Base-by-base conservation (phyloP, 2,888 invertebrate species). In the Pseudococcus longispinus region DNA sequence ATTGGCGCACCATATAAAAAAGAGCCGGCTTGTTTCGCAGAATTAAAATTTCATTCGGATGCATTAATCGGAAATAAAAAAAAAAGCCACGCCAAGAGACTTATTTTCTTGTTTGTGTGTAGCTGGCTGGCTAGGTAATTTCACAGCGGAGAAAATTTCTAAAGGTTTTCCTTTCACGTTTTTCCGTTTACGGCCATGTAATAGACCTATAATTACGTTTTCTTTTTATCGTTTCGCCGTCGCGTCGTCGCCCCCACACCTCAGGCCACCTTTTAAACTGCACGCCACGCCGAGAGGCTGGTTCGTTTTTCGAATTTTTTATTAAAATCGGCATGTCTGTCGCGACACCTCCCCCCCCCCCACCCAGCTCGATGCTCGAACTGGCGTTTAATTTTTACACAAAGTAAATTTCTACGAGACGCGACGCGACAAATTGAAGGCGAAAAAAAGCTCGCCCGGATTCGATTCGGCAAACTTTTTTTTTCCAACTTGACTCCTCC, bases 191-290 rank as follows among this genome's bases (percentile, higher is more conserved):
- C 74, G 74, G 74, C 37, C 74, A 74, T 74, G 74, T 74, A 74
- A 74, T 74, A 74, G 74, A 74, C 74, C 32, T 74, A 74, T 74
- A 74, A 74, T 74, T 74, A 74, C 74, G 74, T 74, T 74, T 74
- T 74, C 74, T 74, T 74, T 74, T 74, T 74, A 74, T 74, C 74
- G 74, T 74, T 74, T 46, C 44, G 44, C 15, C 44, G 44, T 15
- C 15, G 15, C 44, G 13, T 46, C 44, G 44, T 46, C n/a, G n/a
- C n/a, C n/a, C n/a, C n/a, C n/a, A n/a, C n/a, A n/a, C n/a, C n/a
- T n/a, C n/a, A n/a, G n/a, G n/a, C n/a, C n/a, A n/a, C n/a, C n/a
- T n/a, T n/a, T 46, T n/a, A n/a, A 15, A n/a, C 51, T 2, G 2
- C 51, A n/a, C n/a, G n/a, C n/a, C n/a, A n/a, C n/a, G n/a, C n/a